Conservation (phyloP, 35 echinoderm and acorn worm genomes). For the Apostichopus japonicus region DNA sequence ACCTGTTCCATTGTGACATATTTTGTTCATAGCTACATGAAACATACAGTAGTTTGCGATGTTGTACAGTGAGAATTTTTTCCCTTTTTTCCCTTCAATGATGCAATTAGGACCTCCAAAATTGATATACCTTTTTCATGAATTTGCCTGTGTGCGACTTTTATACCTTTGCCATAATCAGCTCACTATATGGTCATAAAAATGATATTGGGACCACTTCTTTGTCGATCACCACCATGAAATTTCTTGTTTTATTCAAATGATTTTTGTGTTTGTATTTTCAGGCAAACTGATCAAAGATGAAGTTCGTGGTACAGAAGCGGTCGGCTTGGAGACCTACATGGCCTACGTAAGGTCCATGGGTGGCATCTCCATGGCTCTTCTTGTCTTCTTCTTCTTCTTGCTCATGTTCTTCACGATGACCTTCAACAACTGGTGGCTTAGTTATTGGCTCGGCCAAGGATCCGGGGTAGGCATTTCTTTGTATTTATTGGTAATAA, state of each 20-base stretch:
- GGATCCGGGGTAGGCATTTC: slow-evolving; percentile 61
- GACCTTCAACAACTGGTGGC: slow-evolving; percentile 94
- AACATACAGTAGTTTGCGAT: too few relatives aligned
- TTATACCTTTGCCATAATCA: too few relatives aligned
- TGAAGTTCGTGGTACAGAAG: slow-evolving; percentile 61
- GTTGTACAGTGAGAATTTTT: too few relatives aligned
- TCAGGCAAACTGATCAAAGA: slow-evolving; percentile 68
- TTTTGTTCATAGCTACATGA: too few relatives aligned
- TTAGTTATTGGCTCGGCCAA: slow-evolving; percentile 79
- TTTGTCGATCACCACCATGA: not conserved
- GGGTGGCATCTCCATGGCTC: slow-evolving; percentile 65
- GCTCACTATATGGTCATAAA: too few relatives aligned
- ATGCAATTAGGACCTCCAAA: too few relatives aligned
- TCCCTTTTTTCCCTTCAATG: too few relatives aligned
- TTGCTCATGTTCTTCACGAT: slow-evolving; percentile 68
- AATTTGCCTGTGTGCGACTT: too few relatives aligned
- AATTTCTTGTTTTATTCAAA: not conserved
- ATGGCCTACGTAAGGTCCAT: slow-evolving; percentile 79
- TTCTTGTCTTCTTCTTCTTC: slow-evolving; percentile 62
- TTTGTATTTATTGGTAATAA: too few relatives aligned
- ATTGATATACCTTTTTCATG: too few relatives aligned
- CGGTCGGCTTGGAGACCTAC: slow-evolving; percentile 72
- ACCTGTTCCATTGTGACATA: too few relatives aligned
- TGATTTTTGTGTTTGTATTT: not conserved
- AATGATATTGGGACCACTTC: too few relatives aligned